Evolutionary conservation across 2,113 vertebrate genomes (phyloP).

Genomic region (Limanda limanda): DNA sequence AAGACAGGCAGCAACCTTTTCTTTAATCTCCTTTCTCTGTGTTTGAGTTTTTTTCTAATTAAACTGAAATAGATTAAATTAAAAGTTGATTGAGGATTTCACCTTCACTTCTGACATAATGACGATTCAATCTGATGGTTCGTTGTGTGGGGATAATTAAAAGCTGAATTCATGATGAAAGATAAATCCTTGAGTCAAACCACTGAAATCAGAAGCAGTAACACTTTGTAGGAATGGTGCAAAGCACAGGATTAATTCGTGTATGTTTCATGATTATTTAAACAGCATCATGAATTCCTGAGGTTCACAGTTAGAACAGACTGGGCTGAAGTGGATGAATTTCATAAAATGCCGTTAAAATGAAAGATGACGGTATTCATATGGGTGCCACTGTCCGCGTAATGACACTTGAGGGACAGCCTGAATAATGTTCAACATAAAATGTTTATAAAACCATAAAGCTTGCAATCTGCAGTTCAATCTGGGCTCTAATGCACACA

Average conservation of each 20-base stretch:
- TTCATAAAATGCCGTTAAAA: background rate
- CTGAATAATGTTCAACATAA: background rate
- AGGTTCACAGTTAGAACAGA: background rate
- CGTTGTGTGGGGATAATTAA: background rate
- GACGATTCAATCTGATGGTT: background rate
- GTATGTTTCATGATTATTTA: background rate
- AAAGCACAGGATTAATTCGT: background rate
- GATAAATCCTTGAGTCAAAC: too few species aligned
- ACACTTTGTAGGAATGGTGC: too few species aligned
- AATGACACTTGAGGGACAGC: background rate
- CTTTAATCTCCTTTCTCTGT: background rate
- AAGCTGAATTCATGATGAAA: background rate
- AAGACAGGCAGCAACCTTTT: background rate
- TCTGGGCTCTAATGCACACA: background rate
- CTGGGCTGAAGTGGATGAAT: background rate
- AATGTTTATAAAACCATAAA: background rate
- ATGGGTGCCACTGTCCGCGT: background rate
- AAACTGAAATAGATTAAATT: background rate
- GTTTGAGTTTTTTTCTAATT: constrained; percentile 1
- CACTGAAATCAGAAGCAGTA: too few species aligned
- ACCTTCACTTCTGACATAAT: background rate
- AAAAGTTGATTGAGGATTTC: constrained; percentile 8
- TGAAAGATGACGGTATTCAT: background rate
- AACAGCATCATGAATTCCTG: background rate
- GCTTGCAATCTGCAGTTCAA: background rate